Percentiles rank a stretch among this genome's conserved stretches.
Evolutionary conservation across 1,140 invertebrate species (phyloP).

Genomic region (Drosophila nannoptera): DNA sequence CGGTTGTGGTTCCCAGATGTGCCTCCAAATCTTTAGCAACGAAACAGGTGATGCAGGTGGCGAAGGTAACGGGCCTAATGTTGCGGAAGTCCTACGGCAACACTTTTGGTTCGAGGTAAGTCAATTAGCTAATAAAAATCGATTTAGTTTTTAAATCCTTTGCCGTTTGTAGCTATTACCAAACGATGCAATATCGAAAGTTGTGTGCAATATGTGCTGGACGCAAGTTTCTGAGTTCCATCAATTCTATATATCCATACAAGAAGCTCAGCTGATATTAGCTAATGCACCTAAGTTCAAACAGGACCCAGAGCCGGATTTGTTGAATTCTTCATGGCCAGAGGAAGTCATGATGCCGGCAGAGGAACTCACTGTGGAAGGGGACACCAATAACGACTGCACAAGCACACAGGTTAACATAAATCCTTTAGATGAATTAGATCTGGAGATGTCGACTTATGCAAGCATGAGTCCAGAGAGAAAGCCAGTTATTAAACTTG

Average conservation of each 20-base stretch:
- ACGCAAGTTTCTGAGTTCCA: slow-evolving; percentile 73
- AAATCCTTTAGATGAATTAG: slow-evolving; percentile 62
- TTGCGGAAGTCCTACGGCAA: slow-evolving; percentile 61
- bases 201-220: slow-evolving; percentile 72
- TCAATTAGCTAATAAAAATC: slow-evolving; percentile 4
- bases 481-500: slow-evolving; percentile 53
- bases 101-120: slow-evolving; percentile 76
- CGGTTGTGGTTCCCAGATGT: slow-evolving; percentile 68
- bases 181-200: slow-evolving; percentile 66
- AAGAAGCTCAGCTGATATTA: slow-evolving; percentile 67
- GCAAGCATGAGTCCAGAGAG: slow-evolving; percentile 25
- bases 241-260: slow-evolving; percentile 71
- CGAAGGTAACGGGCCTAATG: slow-evolving; percentile 42
- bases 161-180: slow-evolving; percentile 46
- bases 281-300: slow-evolving; percentile 60
- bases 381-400: slow-evolving; percentile 11
- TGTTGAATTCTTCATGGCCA: slow-evolving; percentile 52
- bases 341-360: slow-evolving; percentile 64
- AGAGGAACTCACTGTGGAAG: slow-evolving; percentile 54
- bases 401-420: slow-evolving; percentile 47
- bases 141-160: slow-evolving; percentile 2
- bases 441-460: slow-evolving; percentile 36
- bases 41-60: slow-evolving; percentile 24
- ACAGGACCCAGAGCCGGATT: slow-evolving; percentile 59
- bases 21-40: slow-evolving; percentile 55